These are phyloP conservation scores for Phyto melanocephala DNA, from an alignment of 2,888 invertebrate species.

Conservation along the genomic window DNA sequence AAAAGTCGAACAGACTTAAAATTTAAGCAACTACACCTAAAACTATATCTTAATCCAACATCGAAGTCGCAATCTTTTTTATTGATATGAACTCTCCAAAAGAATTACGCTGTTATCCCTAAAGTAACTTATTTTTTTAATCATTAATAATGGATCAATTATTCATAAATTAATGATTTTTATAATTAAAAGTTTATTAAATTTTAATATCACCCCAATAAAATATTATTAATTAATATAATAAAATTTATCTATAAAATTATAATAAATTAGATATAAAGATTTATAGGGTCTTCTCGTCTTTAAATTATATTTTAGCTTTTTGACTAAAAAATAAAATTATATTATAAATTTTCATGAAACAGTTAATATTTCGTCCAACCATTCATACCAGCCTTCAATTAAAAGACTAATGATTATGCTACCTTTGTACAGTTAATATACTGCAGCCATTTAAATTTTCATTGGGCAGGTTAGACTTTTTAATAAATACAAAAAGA, in stretches of 20 bases:
- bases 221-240: slow-evolving; percentile 79
- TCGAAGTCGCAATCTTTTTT: slow-evolving; percentile 91
- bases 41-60: slow-evolving; percentile 89
- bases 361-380: slow-evolving; percentile 84
- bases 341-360: slow-evolving; percentile 79
- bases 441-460: slow-evolving; percentile 88
- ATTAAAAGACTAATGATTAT: slow-evolving; percentile 90
- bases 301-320: slow-evolving; percentile 83
- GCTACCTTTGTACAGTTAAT: slow-evolving; percentile 89
- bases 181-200: slow-evolving; percentile 80
- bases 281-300: slow-evolving; percentile 90
- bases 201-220: slow-evolving; percentile 84
- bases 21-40: slow-evolving; percentile 84
- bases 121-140: slow-evolving; percentile 87
- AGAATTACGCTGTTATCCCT: slow-evolving; percentile 92
- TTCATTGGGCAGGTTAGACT: slow-evolving; percentile 87
- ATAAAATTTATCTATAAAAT: slow-evolving; percentile 76
- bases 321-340: slow-evolving; percentile 83
- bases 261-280: slow-evolving; percentile 80
- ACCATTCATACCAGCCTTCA: slow-evolving; percentile 88
- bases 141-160: slow-evolving; percentile 82
- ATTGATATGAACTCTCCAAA: slow-evolving; percentile 86
- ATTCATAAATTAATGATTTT: slow-evolving; percentile 78
- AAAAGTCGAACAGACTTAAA: slow-evolving; percentile 89
- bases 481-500: slow-evolving; percentile 83